phyloP scores from a whole-genome alignment of 2,888 invertebrate species.

The Aproaerema taeniolella region DNA sequence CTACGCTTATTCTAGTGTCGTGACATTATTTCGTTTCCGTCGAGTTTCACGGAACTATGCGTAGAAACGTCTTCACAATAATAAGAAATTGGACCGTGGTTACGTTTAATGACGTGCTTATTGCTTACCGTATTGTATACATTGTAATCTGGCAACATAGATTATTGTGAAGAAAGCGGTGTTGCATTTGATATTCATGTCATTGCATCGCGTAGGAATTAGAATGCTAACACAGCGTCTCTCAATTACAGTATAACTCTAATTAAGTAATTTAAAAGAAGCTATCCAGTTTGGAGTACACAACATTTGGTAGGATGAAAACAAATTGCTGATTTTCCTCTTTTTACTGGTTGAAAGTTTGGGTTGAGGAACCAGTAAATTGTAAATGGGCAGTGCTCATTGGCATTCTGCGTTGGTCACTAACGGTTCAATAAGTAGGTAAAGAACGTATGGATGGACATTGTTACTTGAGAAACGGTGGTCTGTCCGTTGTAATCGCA shows the following conservation, averaged over 20 bases:
- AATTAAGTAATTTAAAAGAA: slow-evolving; percentile 9
- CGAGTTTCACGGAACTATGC: slow-evolving; percentile 27
- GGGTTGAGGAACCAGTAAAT: slow-evolving; percentile 15
- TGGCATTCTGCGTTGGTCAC: slow-evolving; percentile 25
- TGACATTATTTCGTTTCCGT: slow-evolving; percentile 5
- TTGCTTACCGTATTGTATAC: no score
- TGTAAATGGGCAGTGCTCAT: slow-evolving; percentile 23
- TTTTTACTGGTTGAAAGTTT: slow-evolving; percentile 6
- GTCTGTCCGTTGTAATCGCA: slow-evolving; percentile 13
- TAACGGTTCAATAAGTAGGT: slow-evolving; percentile 28
- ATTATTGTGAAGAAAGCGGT: slow-evolving; percentile 7
- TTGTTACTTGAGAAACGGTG: slow-evolving; percentile 14
- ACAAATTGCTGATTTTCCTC: not conserved
- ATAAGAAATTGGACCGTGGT: slow-evolving; percentile 42
- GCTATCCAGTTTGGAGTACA: slow-evolving; percentile 5
- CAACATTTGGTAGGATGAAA: slow-evolving; percentile 12
- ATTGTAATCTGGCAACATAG: no score
- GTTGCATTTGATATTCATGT: slow-evolving; percentile 22
- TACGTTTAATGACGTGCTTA: slow-evolving; percentile 8
- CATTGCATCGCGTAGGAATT: slow-evolving; percentile 18
- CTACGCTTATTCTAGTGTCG: slow-evolving; percentile 8
- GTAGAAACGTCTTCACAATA: slow-evolving; percentile 30
- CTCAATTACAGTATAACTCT: slow-evolving; percentile 5
- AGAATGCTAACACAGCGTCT: not conserved
- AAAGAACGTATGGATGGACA: slow-evolving; percentile 18